These are phyloP conservation scores for Enoplosus armatus DNA, from an alignment of 2,797 vertebrate species.

Conservation along the genomic window DNA sequence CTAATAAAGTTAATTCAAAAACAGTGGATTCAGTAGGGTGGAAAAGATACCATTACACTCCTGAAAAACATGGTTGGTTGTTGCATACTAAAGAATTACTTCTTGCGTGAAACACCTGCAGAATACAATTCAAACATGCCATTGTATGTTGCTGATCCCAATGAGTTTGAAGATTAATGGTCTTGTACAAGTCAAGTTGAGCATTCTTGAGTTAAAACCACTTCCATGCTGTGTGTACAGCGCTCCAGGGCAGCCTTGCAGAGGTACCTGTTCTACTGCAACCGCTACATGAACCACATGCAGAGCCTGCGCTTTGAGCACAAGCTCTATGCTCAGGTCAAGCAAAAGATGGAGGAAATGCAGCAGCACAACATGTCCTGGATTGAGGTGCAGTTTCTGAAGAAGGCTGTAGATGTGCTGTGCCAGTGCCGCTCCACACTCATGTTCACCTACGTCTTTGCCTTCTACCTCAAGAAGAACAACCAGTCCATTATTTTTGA, in stretches of 20 bases:
- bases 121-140: not conserved
- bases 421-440: constrained; percentile 99
- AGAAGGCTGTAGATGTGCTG: constrained; percentile 98
- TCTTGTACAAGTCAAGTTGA: not conserved
- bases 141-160: not conserved
- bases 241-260: constrained; percentile 97
- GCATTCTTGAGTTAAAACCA: constrained; percentile 17
- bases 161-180: not conserved
- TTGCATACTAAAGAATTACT: not conserved
- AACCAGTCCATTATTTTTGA: constrained; percentile 99
- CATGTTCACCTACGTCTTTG: constrained; percentile 99
- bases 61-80: not conserved
- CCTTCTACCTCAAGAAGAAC: constrained; percentile 99
- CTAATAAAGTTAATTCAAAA: not conserved
- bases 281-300: constrained; percentile 99
- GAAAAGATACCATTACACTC: not conserved
- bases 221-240: constrained; percentile 79
- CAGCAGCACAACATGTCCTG: constrained; percentile 99
- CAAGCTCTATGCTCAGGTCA: constrained; percentile 99
- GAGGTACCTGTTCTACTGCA: constrained; percentile 99
- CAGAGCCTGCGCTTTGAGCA: constrained; percentile 99
- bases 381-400: constrained; percentile 99
- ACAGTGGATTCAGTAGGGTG: not conserved
- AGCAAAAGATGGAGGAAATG: constrained; percentile 99
- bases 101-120: not conserved